phyloP scores from a whole-genome alignment of 1,140 invertebrate genomes.

The Subanguina moxae region DNA sequence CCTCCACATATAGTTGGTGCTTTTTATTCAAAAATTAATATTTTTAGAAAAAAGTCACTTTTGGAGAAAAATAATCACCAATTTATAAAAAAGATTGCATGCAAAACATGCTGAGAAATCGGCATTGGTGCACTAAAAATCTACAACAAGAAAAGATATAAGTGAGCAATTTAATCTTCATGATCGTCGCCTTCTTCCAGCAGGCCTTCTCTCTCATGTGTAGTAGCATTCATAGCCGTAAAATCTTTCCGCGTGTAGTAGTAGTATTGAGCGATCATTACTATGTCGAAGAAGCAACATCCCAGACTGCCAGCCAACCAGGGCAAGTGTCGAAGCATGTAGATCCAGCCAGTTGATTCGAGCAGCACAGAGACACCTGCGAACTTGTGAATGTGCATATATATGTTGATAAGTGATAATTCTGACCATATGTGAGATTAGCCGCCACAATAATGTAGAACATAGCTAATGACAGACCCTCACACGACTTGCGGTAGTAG shows the following conservation, averaged over 20 bases:
- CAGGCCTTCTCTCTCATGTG: constrained; percentile 39
- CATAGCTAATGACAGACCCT: constrained; percentile 56
- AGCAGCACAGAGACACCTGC: constrained; percentile 44
- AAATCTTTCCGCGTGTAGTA: constrained; percentile 44
- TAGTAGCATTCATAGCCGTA: neutral
- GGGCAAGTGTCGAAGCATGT: constrained; percentile 54
- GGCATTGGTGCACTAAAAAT: no score
- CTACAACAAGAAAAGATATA: neutral
- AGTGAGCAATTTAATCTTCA: neutral
- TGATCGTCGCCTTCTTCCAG: constrained; percentile 1
- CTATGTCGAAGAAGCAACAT: constrained; percentile 54
- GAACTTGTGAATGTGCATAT: neutral
- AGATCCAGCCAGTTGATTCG: constrained; percentile 54
- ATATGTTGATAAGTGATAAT: neutral
- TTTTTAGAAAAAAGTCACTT: neutral
- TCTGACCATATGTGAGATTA: constrained; percentile 55
- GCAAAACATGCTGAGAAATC: neutral
- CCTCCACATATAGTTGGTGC: no score
- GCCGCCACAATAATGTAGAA: constrained; percentile 59
- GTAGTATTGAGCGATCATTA: constrained; percentile 55
- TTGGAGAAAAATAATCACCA: no score
- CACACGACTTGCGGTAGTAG: constrained; percentile 56
- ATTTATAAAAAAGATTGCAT: neutral
- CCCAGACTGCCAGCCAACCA: constrained; percentile 56
- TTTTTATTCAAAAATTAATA: no score